Base-by-base conservation (phyloP, 2,888 invertebrate species). In the Fragum whitleyi region DNA sequence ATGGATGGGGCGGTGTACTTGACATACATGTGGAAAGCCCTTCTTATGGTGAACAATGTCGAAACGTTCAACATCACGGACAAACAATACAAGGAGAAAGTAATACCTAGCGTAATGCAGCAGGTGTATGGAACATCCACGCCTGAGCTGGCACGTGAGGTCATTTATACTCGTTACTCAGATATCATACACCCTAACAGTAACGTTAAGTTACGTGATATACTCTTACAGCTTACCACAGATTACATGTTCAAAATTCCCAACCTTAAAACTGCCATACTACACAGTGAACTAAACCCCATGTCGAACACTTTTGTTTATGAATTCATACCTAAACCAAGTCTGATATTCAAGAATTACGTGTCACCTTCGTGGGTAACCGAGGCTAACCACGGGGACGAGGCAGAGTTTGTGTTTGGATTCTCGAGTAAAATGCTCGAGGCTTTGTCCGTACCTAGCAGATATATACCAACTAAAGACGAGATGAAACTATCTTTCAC, bases 1-100 rank as follows among this genome's bases (percentile, higher is more conserved):
- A 78, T 78, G 78, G 78, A 78, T 5, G 78, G 78, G 16, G 73
- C 74, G 1, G 47, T 65, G n/a, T 78, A 78, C 29, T 29, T 78
- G 51, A 26, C 36, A 3, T 78, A 53, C 32, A 28, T 78, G 47
- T 78, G 78, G 78, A 78, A 78, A 55, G 69, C 73, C 6, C 51
- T 69, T 53, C 61, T 78, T 6, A 42, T 68, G 28, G 36, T 69
- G 5, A 26, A 42, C n/a, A 32, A 72, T 32, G 28, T 77, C 23
- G 72, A 77, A 26, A 39, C 65, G 2, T 77, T 72, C 23, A 59
- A 67, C 9, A n/a, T 77, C 6, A 72, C 51, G 3, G 23, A 65
- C 21, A 28, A 28, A 9, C 42, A 36, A n/a, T 67, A 55, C 21
- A 32, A 51, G 28, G 47, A 67, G 11, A 67, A 39, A 19, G 62